Evolutionary conservation across 2,888 invertebrate genomes (phyloP), one percentile per base, ranked within the genome.

Genomic region (Andrena chrysosceles): DNA sequence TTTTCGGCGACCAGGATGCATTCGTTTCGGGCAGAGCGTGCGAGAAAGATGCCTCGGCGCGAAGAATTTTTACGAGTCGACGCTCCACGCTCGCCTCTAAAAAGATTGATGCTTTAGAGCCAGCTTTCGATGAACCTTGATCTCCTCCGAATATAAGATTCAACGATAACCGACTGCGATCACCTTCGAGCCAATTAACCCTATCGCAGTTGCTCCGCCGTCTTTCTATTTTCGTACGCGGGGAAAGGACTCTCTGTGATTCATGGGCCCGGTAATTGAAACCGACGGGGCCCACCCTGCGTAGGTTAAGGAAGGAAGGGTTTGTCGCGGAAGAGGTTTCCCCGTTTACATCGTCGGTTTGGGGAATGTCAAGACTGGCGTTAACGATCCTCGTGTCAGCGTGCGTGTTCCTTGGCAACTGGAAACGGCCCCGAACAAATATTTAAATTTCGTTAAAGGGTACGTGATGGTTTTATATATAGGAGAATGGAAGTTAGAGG

Each of bases 261-360:
- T 78, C 81, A 85, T 62, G 83, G 49, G 60, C 68, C 68, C 48
- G 85, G 79, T 89, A 90, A 90, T 90, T 88, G 84, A 87, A 84
- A 86, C 74, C 70, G 89, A 87, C 85, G 73, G 77, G 84, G 82
- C 74, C 69, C 70, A 62, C 33, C 54, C 62, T 76, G 70, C 67
- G 71, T 59, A 29, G 64, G 67, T 59, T 52, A 35, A 48, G 72
- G 77, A 60, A 72, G 82, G 77, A 79, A 81, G 84, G 77, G 70
- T 78, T 77, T 63, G 66, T 56, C 62, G 80, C 20, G 64, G 56
- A 73, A 73, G 72, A 77, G 64, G 54, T 35, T 52, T 54, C 48
- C 33, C 3, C 35, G 71, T 72, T 64, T 68, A 59, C 33, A 31
- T 29, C 29, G 23, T 16, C 42, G 56, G 59, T 16, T 74, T 68